These are phyloP conservation scores for Pocillopora meandrina DNA, from an alignment of 92 coral and sea anemone species.

Conservation along the genomic window DNA sequence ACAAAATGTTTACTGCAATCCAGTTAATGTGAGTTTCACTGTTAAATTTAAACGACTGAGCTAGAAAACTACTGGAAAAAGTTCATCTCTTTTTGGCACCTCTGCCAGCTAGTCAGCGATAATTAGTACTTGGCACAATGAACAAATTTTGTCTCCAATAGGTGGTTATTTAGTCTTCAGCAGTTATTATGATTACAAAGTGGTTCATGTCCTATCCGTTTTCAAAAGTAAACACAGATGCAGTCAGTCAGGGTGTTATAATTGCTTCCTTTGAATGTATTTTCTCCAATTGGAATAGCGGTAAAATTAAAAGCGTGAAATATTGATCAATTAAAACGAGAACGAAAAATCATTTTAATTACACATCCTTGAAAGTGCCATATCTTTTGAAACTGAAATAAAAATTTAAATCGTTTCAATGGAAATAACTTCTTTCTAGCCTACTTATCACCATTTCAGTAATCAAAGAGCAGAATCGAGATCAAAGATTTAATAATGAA, in stretches of 20 bases:
- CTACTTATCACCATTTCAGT: too few species aligned
- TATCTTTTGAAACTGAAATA: too few species aligned
- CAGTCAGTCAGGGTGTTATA: background rate
- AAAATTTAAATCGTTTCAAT: background rate
- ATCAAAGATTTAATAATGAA: too few species aligned
- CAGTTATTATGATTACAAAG: background rate
- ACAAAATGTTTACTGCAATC: too few species aligned
- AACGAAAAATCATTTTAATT: background rate
- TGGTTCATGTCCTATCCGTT: background rate
- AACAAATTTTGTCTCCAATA: background rate
- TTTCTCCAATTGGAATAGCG: background rate
- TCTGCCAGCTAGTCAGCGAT: too few species aligned
- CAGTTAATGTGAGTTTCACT: too few species aligned
- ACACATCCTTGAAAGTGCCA: background rate
- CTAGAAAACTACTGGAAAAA: too few species aligned
- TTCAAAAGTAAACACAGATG: background rate
- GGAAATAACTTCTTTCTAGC: background rate
- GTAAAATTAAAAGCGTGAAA: background rate
- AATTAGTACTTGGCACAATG: too few species aligned
- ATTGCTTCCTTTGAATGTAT: background rate
- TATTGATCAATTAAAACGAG: background rate
- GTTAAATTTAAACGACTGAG: too few species aligned
- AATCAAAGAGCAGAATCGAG: too few species aligned
- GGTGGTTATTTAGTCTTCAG: background rate
- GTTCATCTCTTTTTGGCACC: too few species aligned